Evolutionary conservation across 1,140 invertebrate species (phyloP), one percentile per base, ranked within the genome.

Genomic region (Brachionus plicatilis): DNA sequence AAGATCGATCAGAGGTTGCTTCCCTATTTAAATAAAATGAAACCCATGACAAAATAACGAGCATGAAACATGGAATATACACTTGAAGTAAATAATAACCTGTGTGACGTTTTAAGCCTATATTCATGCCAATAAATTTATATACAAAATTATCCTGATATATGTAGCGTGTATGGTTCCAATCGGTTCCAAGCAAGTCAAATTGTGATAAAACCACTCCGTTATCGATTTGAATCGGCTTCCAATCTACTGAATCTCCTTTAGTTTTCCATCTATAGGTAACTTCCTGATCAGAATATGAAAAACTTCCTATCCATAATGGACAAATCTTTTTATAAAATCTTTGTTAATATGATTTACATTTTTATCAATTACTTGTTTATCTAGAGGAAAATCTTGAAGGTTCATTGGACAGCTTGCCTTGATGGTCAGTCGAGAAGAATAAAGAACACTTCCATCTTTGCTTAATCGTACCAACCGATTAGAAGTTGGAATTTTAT

Each of bases 361-460:
- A 20, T 14, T 33, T 79, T 56, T 11, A 0, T 8, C 8, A 12
- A 37, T 9, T 37, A 83, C 43, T 75, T 91, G 90, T 53, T 87
- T 88, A 85, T 90, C 90, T 87, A 90, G 88, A 2, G 90, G 90
- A 84, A 90, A 91, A 88, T 95, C 95, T 86, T 95, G 92, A 24
- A 99, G 90, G 87, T 97, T 94, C 97, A 99, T 99, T 6, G 95
- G 95, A 89, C 97, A 99, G 86, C 94, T 96, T 0, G 96, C 96
- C 90, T 96, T 97, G 3, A 90, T 88, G 7, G 90, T 90, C 85
- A 91, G 83, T 86, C 90, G 87, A 82, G 88, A 88, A n/a, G 87
- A 88, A 75, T 87, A 88, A 8, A 87, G 79, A 60, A 89, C 87
- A 45, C 85, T 86, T 4, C 88, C 89, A 76, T 88, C 87, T 70